A percentile compares a stretch with the other conserved stretches of the same genome.
Conservation (phyloP, 2,888 invertebrate genomes). For the Cheilosia pagana region DNA sequence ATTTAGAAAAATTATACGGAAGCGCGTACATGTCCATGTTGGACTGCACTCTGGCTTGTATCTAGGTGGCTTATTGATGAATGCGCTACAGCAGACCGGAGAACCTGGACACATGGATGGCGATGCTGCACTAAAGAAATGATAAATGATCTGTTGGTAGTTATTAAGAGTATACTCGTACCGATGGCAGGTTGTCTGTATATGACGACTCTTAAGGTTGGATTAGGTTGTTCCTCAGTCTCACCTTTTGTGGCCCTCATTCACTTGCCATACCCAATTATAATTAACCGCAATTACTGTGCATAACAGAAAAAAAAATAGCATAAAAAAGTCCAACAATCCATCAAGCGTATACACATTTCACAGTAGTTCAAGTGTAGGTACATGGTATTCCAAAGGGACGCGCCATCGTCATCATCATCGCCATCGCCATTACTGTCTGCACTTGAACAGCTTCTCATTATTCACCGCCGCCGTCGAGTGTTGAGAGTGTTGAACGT, state of each 20-base stretch:
- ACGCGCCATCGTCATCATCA: conserved; percentile 38
- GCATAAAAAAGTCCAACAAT: conserved; percentile 34
- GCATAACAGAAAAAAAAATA: conserved; percentile 38
- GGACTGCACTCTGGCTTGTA: conserved; percentile 67
- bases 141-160: conserved; percentile 71
- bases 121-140: conserved; percentile 50
- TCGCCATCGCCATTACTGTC: conserved; percentile 63
- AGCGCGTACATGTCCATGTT: conserved; percentile 74
- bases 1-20: conserved; percentile 75
- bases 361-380: conserved; percentile 24
- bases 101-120: conserved; percentile 21
- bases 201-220: conserved; percentile 26
- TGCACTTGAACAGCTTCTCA: conserved; percentile 62
- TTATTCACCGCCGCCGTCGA: conserved; percentile 42
- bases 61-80: conserved; percentile 75
- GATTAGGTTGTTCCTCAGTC: conserved; percentile 50
- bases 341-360: conserved; percentile 62
- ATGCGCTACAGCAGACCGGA: conserved; percentile 44
- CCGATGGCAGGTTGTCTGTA: conserved; percentile 3
- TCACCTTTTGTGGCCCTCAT: conserved; percentile 34
- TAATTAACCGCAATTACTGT: conserved; percentile 68
- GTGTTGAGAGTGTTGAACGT: conserved; percentile 36
- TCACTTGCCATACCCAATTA: conserved; percentile 63
- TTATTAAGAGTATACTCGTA: conserved; percentile 61
- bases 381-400: conserved; percentile 37